Percentiles rank a stretch among this genome's conserved stretches.
Evolutionary conservation across 2,888 invertebrate genomes (phyloP).

Genomic region (Dryobota labecula): DNA sequence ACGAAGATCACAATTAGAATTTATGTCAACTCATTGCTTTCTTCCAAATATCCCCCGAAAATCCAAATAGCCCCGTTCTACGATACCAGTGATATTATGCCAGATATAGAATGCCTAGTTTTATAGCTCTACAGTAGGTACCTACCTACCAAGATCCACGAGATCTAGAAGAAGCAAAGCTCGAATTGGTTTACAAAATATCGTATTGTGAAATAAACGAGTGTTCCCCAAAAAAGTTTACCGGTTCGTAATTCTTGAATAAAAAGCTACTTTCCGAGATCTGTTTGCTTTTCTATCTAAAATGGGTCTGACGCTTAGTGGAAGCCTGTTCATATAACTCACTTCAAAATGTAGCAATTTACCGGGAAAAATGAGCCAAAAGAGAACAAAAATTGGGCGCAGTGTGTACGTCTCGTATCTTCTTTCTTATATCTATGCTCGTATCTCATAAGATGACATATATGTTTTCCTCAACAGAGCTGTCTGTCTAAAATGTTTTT

Average conservation of each 20-base stretch:
- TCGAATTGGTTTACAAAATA: slow-evolving; percentile 10
- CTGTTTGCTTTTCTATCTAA: slow-evolving; percentile 43
- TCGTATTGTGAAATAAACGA: slow-evolving; percentile 5
- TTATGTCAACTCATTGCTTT: too few relatives aligned
- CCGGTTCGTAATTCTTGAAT: slow-evolving; percentile 16
- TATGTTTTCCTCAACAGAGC: not conserved
- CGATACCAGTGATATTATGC: not conserved
- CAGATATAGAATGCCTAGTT: not conserved
- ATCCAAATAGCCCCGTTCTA: too few relatives aligned
- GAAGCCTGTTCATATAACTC: slow-evolving; percentile 16
- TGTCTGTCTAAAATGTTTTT: not conserved
- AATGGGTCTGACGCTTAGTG: slow-evolving; percentile 11
- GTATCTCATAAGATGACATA: slow-evolving; percentile 7
- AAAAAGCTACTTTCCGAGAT: slow-evolving; percentile 1
- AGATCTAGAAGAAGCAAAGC: not conserved
- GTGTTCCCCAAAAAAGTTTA: slow-evolving; percentile 5
- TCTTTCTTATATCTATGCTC: too few relatives aligned
- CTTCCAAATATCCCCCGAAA: too few relatives aligned
- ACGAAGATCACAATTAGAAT: too few relatives aligned
- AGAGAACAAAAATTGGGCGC: slow-evolving; percentile 20
- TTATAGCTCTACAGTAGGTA: not conserved
- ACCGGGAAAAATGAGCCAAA: slow-evolving; percentile 5
- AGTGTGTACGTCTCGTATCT: not conserved
- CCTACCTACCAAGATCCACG: not conserved
- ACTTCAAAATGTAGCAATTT: slow-evolving; percentile 23